A percentile compares a stretch with the other conserved stretches of the same genome.
phyloP scores from a whole-genome alignment of 2,888 invertebrate genomes.

The Agrotis clavis region DNA sequence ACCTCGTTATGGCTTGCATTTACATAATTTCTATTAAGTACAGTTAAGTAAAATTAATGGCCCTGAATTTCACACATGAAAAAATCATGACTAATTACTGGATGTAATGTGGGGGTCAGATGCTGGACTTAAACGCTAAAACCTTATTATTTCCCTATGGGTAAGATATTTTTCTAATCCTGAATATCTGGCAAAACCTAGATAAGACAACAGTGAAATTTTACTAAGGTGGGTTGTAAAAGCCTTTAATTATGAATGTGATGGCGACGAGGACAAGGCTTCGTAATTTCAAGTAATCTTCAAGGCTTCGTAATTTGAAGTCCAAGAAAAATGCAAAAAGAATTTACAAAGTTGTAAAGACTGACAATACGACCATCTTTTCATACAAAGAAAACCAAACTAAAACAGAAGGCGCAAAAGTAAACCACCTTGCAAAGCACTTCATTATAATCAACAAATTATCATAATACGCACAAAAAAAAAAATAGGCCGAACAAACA shows the following conservation, averaged over 20 bases:
- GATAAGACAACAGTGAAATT: not conserved
- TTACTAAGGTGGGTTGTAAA: not conserved
- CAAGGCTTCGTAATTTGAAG: not conserved
- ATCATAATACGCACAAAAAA: conserved; percentile 8
- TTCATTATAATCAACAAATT: conserved; percentile 16
- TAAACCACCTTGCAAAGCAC: not conserved
- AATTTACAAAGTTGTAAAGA: not conserved
- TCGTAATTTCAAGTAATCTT: no score
- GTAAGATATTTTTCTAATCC: no score
- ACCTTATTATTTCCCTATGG: not conserved
- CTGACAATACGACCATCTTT: not conserved
- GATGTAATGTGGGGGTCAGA: no score
- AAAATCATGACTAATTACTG: conserved; percentile 1
- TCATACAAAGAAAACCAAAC: not conserved
- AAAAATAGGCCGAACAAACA: conserved; percentile 43
- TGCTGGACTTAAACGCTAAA: no score
- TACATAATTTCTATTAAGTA: conserved; percentile 21
- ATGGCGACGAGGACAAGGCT: not conserved
- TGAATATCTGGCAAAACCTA: not conserved
- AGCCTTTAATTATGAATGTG: not conserved
- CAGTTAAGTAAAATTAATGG: conserved; percentile 31
- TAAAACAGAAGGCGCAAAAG: not conserved
- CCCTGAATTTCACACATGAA: not conserved
- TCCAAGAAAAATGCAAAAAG: not conserved
- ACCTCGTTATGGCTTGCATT: conserved; percentile 15